phyloP scores from a whole-genome alignment of 2,888 invertebrate species.

The Agriotes lineatus region DNA sequence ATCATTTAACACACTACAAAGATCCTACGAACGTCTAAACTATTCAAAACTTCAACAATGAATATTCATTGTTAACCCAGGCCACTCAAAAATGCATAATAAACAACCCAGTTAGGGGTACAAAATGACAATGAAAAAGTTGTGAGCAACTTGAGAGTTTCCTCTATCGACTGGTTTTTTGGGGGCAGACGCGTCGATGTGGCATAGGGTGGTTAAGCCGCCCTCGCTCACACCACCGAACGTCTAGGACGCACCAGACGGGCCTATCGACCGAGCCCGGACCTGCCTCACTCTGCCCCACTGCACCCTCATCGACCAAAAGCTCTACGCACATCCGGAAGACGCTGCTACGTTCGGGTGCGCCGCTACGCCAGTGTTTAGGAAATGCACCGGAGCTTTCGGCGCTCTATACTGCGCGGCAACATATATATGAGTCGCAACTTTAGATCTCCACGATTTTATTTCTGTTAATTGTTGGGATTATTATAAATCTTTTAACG shows the following conservation, averaged over 20 bases:
- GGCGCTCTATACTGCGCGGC: constrained; percentile 26
- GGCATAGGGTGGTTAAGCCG: constrained; percentile 33
- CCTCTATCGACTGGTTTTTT: constrained; percentile 28
- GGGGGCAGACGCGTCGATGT: constrained; percentile 42
- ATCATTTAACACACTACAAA: no score
- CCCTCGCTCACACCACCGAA: constrained; percentile 34
- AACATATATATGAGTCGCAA: constrained; percentile 16
- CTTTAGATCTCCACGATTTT: not conserved
- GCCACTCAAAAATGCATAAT: no score
- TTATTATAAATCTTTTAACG: not conserved
- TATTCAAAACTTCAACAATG: not conserved
- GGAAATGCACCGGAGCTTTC: constrained; percentile 42
- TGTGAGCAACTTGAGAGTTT: constrained; percentile 1
- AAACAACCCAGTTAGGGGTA: no score
- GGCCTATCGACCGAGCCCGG: constrained; percentile 59
- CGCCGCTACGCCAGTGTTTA: constrained; percentile 42
- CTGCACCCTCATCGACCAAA: constrained; percentile 54
- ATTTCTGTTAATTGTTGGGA: not conserved
- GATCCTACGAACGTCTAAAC: no score
- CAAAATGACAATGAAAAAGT: no score
- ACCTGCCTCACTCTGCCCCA: constrained; percentile 59
- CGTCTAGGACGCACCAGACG: constrained; percentile 55
- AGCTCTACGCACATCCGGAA: constrained; percentile 50
- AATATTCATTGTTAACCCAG: no score
- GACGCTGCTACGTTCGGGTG: constrained; percentile 43